A percentile compares a stretch with the other conserved stretches of the same genome.
phyloP scores from a whole-genome alignment of 2,888 invertebrate genomes.

The Meteorus cinctellus region DNA sequence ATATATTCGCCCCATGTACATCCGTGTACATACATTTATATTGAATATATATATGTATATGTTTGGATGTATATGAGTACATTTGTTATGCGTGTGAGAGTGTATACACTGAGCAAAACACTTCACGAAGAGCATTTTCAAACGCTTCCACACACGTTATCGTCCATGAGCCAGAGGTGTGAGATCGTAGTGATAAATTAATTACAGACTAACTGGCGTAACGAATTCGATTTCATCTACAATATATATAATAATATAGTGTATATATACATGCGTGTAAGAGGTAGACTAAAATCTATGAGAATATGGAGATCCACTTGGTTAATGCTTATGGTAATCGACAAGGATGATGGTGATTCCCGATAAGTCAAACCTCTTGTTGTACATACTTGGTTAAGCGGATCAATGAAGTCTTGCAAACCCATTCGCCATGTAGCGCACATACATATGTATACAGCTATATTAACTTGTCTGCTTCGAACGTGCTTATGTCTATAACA shows the following conservation, averaged over 20 bases:
- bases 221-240: slow-evolving; percentile 41
- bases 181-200: slow-evolving; percentile 54
- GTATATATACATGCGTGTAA: slow-evolving; percentile 15
- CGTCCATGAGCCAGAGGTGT: slow-evolving; percentile 31
- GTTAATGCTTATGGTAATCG: slow-evolving; percentile 28
- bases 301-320: slow-evolving; percentile 27
- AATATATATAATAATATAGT: slow-evolving; percentile 1
- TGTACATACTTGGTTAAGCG: slow-evolving; percentile 25
- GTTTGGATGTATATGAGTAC: slow-evolving; percentile 31
- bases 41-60: slow-evolving; percentile 26
- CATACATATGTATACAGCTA: not conserved
- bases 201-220: slow-evolving; percentile 61
- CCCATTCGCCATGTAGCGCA: not conserved
- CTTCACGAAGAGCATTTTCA: slow-evolving; percentile 28
- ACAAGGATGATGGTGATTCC: slow-evolving; percentile 27
- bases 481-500: slow-evolving; percentile 5
- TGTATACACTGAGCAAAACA: slow-evolving; percentile 41
- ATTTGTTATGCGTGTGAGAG: slow-evolving; percentile 13
- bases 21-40: not conserved
- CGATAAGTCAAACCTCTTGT: slow-evolving; percentile 20
- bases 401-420: slow-evolving; percentile 23
- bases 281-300: slow-evolving; percentile 16
- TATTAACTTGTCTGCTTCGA: not conserved
- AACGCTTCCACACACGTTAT: slow-evolving; percentile 41
- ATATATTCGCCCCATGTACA: slow-evolving; percentile 26